Conservation (phyloP, 2,113 vertebrate species). For the Aleadryas rufinucha region DNA sequence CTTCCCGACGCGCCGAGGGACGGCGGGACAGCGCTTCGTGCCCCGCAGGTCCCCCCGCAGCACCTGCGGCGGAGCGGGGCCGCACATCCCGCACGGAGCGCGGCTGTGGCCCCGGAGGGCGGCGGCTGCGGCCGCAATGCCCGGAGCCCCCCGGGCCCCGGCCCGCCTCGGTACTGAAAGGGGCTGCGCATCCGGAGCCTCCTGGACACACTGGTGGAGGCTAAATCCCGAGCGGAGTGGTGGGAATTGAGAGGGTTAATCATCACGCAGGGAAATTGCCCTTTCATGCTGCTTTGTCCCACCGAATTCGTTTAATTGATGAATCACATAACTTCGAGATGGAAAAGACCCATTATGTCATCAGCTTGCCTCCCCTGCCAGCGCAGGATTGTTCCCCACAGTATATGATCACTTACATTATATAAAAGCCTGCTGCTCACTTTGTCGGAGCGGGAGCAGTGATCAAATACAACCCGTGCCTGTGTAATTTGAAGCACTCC, state of each 20-base stretch:
- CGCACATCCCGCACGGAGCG: neutral
- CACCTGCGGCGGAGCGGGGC: neutral
- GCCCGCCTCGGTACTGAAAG: neutral
- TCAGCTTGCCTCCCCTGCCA: neutral
- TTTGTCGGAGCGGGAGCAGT: neutral
- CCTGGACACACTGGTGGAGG: accelerated
- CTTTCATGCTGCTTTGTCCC: neutral
- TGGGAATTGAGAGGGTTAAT: neutral
- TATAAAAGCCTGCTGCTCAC: conserved; percentile 23
- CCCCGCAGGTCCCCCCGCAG: neutral
- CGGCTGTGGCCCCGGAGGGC: neutral
- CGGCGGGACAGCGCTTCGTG: neutral
- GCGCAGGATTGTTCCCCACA: neutral
- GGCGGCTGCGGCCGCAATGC: neutral
- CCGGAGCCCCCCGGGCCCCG: neutral
- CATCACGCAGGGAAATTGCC: neutral
- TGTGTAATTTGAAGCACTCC: conserved; percentile 27
- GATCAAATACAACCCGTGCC: conserved; percentile 3
- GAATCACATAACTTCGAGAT: conserved; percentile 14
- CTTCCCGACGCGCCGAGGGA: neutral
- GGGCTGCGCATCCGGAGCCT: neutral
- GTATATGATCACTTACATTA: neutral
- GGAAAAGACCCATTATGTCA: conserved; percentile 36
- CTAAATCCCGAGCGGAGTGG: neutral
- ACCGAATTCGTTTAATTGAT: conserved; percentile 28